Evolutionary conservation across 2,888 invertebrate genomes (phyloP), one percentile per base, ranked within the genome.

Genomic region (Andrena bicolor): DNA sequence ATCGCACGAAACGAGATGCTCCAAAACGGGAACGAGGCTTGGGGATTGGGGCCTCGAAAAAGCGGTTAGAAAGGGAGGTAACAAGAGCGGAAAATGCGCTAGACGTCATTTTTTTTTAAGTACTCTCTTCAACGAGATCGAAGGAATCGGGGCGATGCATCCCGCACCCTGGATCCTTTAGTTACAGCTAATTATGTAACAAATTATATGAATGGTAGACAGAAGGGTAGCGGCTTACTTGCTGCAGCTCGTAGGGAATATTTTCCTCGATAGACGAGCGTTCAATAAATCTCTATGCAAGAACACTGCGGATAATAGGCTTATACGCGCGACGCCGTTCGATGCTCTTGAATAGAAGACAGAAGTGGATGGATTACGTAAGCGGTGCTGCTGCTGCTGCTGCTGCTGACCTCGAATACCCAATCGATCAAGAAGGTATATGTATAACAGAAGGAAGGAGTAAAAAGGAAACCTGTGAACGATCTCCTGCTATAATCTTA

Each of bases 1-100:
- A 81, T 81, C 80, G 69, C 63, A 53, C 23, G 75, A 63, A 86
- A 86, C 82, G 87, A 84, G 82, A 84, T 84, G 77, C 78, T 76
- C 66, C 61, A 32, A 68, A 81, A 82, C 61, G 86, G 72, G 75
- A 85, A 76, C 85, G 80, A 86, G 83, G 48, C 80, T 64, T 49
- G 75, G 49, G 80, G 75, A 75, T 79, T 79, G 80, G 80, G 80
- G 80, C 66, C 80, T 83, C 65, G 83, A 72, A 65, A 72, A 80
- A 74, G 74, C 58, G 73, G 81, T 73, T 80, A 74, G 69, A 35
- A 61, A 60, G 48, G 56, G 60, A 66, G 66, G 53, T 65, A 63
- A 72, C 32, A 41, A 35, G 72, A 53, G 48, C 66, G 66, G 71
- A 72, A 79, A 80, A 80, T 63, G 61, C 61, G 66, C 48, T 28